These are phyloP conservation scores for Chionis minor DNA, from an alignment of 2,113 vertebrate genomes.

Conservation along the genomic window DNA sequence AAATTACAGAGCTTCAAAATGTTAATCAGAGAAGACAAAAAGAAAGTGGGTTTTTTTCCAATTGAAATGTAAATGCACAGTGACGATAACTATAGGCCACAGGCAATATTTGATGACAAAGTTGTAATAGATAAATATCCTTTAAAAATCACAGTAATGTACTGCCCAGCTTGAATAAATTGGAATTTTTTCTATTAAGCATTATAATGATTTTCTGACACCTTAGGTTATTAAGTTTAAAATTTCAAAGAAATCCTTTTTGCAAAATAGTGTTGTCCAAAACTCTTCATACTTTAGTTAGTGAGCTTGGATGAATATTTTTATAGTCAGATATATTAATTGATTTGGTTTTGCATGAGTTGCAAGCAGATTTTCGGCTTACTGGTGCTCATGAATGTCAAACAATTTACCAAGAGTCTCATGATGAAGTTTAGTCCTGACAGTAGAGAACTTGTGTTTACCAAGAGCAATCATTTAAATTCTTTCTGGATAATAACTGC, in stretches of 20 bases:
- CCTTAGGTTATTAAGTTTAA: slow-evolving; percentile 3
- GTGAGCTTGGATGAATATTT: not conserved
- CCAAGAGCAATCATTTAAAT: not conserved
- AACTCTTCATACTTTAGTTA: not conserved
- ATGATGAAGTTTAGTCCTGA: not conserved
- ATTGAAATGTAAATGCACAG: slow-evolving; percentile 80
- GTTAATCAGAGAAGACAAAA: slow-evolving; percentile 84
- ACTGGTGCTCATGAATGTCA: not conserved
- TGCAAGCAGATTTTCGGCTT: not conserved
- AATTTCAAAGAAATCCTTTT: not conserved
- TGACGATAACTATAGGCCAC: slow-evolving; percentile 76
- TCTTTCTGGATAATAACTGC: not conserved
- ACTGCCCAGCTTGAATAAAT: slow-evolving; percentile 48
- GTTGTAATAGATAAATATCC: slow-evolving; percentile 80
- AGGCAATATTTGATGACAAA: slow-evolving; percentile 82
- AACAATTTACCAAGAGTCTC: not conserved
- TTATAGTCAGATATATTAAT: not conserved
- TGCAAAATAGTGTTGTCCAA: not conserved
- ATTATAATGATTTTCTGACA: slow-evolving; percentile 16
- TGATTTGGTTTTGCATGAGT: not conserved
- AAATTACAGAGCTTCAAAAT: slow-evolving; percentile 84
- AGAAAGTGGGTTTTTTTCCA: slow-evolving; percentile 77
- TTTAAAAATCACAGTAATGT: slow-evolving; percentile 70
- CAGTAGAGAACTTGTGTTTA: not conserved
- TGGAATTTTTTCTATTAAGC: slow-evolving; percentile 32